A percentile compares a stretch with the other conserved stretches of the same genome.
These are phyloP conservation scores for Fopius arisanus DNA, from an alignment of 1,140 invertebrate species.

Conservation along the genomic window DNA sequence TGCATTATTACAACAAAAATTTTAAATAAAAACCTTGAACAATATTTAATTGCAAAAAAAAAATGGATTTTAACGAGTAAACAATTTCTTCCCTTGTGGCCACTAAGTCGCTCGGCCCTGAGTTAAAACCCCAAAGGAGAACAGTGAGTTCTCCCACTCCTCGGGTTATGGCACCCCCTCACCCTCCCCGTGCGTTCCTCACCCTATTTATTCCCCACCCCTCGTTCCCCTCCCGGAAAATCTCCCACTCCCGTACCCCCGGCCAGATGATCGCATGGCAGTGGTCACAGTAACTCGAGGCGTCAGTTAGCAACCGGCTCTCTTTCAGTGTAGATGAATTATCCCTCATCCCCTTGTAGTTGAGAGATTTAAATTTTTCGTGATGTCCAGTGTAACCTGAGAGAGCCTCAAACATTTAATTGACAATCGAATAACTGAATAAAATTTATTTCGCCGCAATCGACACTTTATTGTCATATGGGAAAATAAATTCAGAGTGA, in stretches of 20 bases:
- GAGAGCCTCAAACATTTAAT: background rate
- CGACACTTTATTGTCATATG: background rate
- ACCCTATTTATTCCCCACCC: background rate
- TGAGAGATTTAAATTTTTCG: conserved; percentile 23
- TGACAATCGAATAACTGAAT: background rate
- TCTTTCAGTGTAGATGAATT: conserved; percentile 39
- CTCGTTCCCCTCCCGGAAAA: conserved; percentile 6
- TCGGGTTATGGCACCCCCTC: background rate
- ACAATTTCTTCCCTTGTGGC: background rate
- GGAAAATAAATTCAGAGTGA: background rate
- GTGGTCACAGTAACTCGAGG: conserved; percentile 38
- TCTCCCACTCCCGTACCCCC: conserved; percentile 25
- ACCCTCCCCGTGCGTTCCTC: background rate
- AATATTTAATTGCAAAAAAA: background rate
- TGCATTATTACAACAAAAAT: too few species aligned
- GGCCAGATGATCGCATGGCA: conserved; percentile 57
- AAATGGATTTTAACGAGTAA: background rate
- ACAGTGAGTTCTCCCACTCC: too few species aligned
- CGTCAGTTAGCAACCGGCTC: conserved; percentile 65
- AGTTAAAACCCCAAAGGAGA: background rate
- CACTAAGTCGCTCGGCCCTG: background rate
- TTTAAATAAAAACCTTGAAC: too few species aligned
- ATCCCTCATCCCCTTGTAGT: background rate
- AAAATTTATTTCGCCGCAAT: background rate
- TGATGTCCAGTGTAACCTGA: conserved; percentile 51